A percentile compares a stretch with the other conserved stretches of the same genome.
Conservation (phyloP, 1,140 invertebrate species). For the Mylabris phalerata region DNA sequence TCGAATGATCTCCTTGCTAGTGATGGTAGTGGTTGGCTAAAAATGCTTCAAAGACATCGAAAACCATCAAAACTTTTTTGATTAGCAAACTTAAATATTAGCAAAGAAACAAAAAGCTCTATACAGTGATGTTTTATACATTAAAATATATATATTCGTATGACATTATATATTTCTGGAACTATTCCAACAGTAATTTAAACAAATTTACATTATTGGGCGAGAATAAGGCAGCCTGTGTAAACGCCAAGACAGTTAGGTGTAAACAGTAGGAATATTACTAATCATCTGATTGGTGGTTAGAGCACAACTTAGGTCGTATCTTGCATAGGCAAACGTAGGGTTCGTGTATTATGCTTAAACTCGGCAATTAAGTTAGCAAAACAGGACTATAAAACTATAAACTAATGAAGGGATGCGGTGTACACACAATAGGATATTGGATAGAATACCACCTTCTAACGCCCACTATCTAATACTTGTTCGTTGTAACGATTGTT, state of each 20-base stretch:
- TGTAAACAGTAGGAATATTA: constrained; percentile 15
- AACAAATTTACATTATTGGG: not conserved
- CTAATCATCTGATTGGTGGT: constrained; percentile 15
- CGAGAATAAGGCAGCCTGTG: constrained; percentile 7
- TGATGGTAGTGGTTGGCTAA: constrained; percentile 5
- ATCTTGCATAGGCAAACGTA: constrained; percentile 17
- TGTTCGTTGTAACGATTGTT: constrained; percentile 3
- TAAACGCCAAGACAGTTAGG: constrained; percentile 14
- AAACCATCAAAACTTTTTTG: constrained; percentile 11
- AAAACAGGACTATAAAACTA: constrained; percentile 21
- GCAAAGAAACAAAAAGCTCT: not conserved
- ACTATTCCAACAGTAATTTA: constrained; percentile 5
- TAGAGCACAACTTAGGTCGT: constrained; percentile 16
- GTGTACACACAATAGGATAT: constrained; percentile 14
- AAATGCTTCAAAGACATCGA: not conserved
- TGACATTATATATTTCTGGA: not conserved
- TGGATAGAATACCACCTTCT: constrained; percentile 12
- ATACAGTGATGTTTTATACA: no score
- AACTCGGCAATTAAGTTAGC: constrained; percentile 19
- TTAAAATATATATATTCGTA: not conserved
- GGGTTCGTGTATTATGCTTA: constrained; percentile 20
- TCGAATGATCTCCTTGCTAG: not conserved
- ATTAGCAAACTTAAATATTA: constrained; percentile 13
- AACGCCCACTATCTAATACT: constrained; percentile 6
- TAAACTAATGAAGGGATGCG: constrained; percentile 21